A percentile compares a stretch with the other conserved stretches of the same genome.
phyloP scores from a whole-genome alignment of 2,113 vertebrate genomes.

The Petrocephalus microphthalmus region DNA sequence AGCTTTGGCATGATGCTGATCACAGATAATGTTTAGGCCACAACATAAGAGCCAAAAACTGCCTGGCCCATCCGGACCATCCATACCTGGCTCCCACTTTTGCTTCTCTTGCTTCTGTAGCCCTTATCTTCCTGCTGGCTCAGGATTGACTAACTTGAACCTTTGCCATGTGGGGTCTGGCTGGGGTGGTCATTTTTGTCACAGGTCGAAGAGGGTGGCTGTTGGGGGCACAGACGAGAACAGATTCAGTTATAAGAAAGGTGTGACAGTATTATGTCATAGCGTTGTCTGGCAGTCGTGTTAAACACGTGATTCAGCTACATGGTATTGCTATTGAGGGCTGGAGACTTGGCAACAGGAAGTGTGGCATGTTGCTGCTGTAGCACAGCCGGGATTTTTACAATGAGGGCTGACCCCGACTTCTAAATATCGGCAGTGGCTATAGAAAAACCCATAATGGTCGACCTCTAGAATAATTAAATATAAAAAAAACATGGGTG shows the following conservation, averaged over 20 bases:
- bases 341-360: background rate
- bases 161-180: constrained; percentile 35
- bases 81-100: background rate
- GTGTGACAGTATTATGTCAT: background rate
- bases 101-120: constrained; percentile 48
- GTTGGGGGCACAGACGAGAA: constrained; percentile 30
- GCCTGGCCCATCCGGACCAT: background rate
- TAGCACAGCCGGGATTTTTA: background rate
- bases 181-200: constrained; percentile 46
- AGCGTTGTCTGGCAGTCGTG: background rate
- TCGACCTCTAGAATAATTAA: too few relatives aligned
- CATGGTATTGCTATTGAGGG: background rate
- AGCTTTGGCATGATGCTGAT: background rate
- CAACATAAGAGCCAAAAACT: background rate
- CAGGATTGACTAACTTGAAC: constrained; percentile 59
- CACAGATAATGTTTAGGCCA: background rate
- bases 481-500: background rate
- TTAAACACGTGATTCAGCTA: background rate
- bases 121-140: constrained; percentile 37
- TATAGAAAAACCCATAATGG: too few relatives aligned
- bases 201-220: constrained; percentile 54
- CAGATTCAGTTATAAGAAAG: background rate
- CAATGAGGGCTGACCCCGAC: too few relatives aligned
- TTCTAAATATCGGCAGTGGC: too few relatives aligned
- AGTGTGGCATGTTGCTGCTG: background rate